Base-by-base conservation (phyloP, 1,140 invertebrate genomes). In the Nylanderia fulva region DNA sequence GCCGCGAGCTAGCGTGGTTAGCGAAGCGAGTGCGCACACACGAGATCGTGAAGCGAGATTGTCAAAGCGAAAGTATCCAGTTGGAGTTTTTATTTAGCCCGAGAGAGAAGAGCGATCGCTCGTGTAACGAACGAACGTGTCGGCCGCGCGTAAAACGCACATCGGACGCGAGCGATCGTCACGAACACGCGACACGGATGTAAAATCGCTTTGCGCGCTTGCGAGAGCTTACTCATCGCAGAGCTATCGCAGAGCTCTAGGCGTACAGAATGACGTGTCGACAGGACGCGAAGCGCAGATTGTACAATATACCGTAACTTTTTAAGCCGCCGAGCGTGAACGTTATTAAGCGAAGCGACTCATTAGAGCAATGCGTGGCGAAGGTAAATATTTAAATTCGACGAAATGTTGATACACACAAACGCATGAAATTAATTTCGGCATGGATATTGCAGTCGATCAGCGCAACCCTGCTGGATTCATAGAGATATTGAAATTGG, bases 361-460 rank as follows among this genome's bases (percentile, higher is more conserved):
- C 61, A 68, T 79, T 56, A 48, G 29, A 56, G 61, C 36, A n/a
- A 52, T n/a, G 13, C 4, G 42, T 13, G 75, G 7, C n/a, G n/a
- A 64, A 66, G 42, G 42, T 68, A 79, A 79, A 79, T 52, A 79
- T 79, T 79, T 66, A 79, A 68, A 48, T 54, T 52, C 21, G n/a
- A 42, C n/a, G 61, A 79, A 33, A 24, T 13, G 39, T n/a, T 63
- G 18, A 33, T 33, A 64, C n/a, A n/a, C n/a, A n/a, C 24, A 60
- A 75, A n/a, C 27, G 39, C 58, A 2, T 13, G 27, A 2, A 15
- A 42, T 75, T 56, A 56, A 7, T 61, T 21, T 60, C 54, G n/a
- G n/a, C 58, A 39, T 61, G n/a, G 21, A 60, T 60, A 15, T 48
- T 48, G 45, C 52, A 24, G 18, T 39, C 5, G 7, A 54, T 60